Percentiles rank a stretch among this genome's conserved stretches.
These are phyloP conservation scores for Spinus olivaceus DNA, from an alignment of 2,797 vertebrate species.

Conservation along the genomic window DNA sequence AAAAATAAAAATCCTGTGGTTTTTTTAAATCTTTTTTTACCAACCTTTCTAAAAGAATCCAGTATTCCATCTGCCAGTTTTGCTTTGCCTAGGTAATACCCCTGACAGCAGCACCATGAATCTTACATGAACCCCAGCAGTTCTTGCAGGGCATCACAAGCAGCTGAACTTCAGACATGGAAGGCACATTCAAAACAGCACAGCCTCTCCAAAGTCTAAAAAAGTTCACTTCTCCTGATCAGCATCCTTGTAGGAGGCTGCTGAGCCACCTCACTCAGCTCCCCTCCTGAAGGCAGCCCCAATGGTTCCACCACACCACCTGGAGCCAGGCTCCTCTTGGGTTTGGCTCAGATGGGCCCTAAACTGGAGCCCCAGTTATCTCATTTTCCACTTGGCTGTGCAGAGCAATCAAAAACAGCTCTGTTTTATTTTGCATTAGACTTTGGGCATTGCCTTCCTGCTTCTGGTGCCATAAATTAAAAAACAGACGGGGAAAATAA, in stretches of 20 bases:
- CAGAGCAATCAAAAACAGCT: background rate
- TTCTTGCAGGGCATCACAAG: background rate
- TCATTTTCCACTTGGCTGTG: background rate
- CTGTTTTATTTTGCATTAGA: conserved; percentile 12
- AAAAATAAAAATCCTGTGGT: no score
- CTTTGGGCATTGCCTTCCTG: background rate
- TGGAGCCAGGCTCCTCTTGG: background rate
- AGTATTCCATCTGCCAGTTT: background rate
- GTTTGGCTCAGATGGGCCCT: background rate
- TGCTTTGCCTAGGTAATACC: background rate
- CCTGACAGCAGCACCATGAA: background rate
- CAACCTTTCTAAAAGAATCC: background rate
- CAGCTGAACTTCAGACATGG: background rate
- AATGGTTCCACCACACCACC: fast-evolving
- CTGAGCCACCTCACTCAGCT: background rate
- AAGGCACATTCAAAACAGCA: background rate
- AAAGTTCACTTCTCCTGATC: background rate
- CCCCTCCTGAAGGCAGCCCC: background rate
- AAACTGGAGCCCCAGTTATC: background rate
- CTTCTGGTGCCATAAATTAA: background rate
- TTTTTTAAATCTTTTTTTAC: background rate
- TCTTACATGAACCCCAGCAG: background rate
- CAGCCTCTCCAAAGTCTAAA: background rate
- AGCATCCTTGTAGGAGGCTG: background rate
- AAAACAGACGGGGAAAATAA: conserved; percentile 21